These are phyloP conservation scores for Proteles cristata DNA, from an alignment of 2,113 vertebrate genomes.

Conservation along the genomic window DNA sequence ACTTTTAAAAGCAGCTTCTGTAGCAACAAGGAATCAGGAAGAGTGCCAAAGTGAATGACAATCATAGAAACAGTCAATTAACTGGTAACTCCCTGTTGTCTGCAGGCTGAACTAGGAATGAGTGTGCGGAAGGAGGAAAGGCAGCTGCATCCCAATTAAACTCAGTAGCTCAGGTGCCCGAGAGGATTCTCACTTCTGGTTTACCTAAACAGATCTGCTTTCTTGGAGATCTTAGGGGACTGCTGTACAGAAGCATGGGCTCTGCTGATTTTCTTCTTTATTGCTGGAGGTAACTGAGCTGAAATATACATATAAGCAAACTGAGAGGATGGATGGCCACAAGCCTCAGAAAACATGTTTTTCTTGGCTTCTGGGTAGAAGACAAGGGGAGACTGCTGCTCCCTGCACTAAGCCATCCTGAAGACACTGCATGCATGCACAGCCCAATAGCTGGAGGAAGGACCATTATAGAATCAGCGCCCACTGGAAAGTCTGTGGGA, in stretches of 20 bases:
- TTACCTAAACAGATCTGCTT: constrained; percentile 74
- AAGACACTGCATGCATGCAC: background rate
- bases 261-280: constrained; percentile 4
- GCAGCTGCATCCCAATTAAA: constrained; percentile 81
- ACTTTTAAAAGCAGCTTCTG: constrained; percentile 66
- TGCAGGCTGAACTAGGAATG: constrained; percentile 37
- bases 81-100: constrained; percentile 74
- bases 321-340: background rate
- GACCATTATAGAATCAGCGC: background rate
- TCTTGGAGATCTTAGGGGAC: constrained; percentile 38
- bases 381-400: background rate
- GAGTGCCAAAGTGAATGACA: constrained; percentile 54
- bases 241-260: background rate
- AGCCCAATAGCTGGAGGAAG: background rate
- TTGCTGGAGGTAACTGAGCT: constrained; percentile 1
- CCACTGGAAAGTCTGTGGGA: background rate
- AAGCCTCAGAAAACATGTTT: background rate
- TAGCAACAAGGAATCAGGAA: constrained; percentile 32
- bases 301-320: constrained; percentile 35
- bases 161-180: constrained; percentile 64
- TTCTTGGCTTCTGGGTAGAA: constrained; percentile 29
- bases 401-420: too few species aligned
- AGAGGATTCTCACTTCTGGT: constrained; percentile 69
- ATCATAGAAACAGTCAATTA: constrained; percentile 72
- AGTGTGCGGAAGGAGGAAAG: background rate